Conservation (phyloP, 2,113 vertebrate species). For the Bos javanicus region DNA sequence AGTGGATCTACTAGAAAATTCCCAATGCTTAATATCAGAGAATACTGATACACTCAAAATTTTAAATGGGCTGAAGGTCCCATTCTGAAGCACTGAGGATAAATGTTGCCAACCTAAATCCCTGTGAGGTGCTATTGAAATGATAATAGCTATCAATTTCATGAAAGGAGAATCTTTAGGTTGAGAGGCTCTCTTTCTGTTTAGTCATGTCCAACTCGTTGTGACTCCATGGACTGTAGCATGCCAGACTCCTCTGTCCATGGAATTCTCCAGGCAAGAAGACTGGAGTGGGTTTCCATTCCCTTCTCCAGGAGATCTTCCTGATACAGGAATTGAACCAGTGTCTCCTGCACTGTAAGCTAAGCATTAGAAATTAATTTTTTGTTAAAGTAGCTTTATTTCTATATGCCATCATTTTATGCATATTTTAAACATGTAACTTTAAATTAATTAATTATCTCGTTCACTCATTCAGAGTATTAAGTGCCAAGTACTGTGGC, state of each 20-base stretch:
- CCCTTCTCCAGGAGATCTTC: neutral
- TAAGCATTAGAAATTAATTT: neutral
- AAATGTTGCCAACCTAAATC: neutral
- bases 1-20: slow-evolving; percentile 53
- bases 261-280: neutral
- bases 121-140: neutral
- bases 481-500: neutral
- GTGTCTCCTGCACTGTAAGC: neutral
- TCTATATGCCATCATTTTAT: neutral
- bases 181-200: neutral
- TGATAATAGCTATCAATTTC: neutral
- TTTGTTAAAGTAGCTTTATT: neutral
- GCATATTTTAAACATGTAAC: neutral
- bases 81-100: neutral
- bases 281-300: neutral
- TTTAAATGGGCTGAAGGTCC: neutral
- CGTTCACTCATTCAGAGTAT: neutral
- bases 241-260: neutral
- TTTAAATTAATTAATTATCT: neutral
- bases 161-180: neutral
- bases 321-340: neutral
- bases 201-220: neutral
- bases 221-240: neutral
- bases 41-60: neutral
- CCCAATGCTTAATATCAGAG: neutral